Evolutionary conservation across 2,113 vertebrate species (phyloP).

Genomic region (Mesoclemmys tuberculata): DNA sequence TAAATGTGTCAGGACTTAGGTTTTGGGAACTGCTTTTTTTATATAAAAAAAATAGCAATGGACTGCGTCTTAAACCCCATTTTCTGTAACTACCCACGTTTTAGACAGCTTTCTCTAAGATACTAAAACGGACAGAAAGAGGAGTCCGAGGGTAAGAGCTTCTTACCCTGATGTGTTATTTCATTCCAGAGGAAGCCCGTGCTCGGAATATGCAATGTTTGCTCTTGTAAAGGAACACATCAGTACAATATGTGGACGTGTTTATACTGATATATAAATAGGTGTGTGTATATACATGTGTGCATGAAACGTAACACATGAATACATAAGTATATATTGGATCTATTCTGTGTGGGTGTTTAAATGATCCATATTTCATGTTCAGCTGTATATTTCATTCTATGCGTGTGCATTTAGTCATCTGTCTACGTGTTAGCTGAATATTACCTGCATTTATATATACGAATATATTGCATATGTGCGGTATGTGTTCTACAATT

Average conservation of each 20-base stretch:
- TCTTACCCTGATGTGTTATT: constrained; percentile 24
- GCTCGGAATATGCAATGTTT: background rate
- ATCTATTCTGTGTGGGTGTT: background rate
- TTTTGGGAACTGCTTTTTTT: background rate
- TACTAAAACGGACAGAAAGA: constrained; percentile 50
- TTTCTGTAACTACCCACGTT: constrained; percentile 47
- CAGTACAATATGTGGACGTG: background rate
- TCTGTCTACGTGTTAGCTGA: background rate
- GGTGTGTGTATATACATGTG: background rate
- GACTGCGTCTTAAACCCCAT: constrained; percentile 31
- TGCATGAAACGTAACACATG: background rate
- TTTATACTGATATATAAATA: background rate
- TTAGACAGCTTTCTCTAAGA: constrained; percentile 51
- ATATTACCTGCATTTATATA: background rate
- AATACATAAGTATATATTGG: background rate
- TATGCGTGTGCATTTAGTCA: background rate
- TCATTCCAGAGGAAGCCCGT: constrained; percentile 42
- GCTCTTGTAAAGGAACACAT: background rate
- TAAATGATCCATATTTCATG: background rate
- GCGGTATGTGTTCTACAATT: background rate
- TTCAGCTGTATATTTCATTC: background rate
- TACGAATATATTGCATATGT: background rate
- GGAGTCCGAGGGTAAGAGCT: constrained; percentile 31
- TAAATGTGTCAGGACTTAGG: constrained; percentile 14
- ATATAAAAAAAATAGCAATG: background rate